Conservation (phyloP, 2,113 vertebrate genomes). For the Phalacrocorax aristotelis region DNA sequence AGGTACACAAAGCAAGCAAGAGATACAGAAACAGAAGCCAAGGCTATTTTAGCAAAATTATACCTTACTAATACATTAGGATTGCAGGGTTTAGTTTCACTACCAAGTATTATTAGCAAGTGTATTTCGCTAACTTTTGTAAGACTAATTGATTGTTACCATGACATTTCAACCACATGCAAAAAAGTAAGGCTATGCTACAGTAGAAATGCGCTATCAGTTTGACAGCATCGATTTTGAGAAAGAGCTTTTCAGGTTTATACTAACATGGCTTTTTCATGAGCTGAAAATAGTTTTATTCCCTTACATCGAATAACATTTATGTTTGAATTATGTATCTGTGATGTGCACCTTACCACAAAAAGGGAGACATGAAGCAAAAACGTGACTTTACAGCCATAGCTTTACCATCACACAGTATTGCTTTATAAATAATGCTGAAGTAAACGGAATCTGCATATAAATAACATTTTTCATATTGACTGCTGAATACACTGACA, state of each 20-base stretch:
- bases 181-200: not conserved
- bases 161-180: not conserved
- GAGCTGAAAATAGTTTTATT: constrained; percentile 47
- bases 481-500: constrained; percentile 18
- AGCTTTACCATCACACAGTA: not conserved
- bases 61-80: not conserved
- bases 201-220: not conserved
- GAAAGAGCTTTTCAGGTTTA: constrained; percentile 9
- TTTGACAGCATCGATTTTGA: not conserved
- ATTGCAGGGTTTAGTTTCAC: not conserved
- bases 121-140: not conserved
- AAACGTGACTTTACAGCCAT: constrained; percentile 12
- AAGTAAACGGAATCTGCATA: constrained; percentile 23
- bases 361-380: constrained; percentile 1
- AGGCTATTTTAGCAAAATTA: not conserved
- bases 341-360: not conserved
- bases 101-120: not conserved
- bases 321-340: not conserved
- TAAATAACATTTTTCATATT: constrained; percentile 3
- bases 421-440: not conserved
- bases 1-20: not conserved
- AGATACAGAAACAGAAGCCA: not conserved
- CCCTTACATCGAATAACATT: constrained; percentile 27
- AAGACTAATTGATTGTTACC: constrained; percentile 16
- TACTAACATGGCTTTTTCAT: not conserved